Evolutionary conservation across 92 coral and sea anemone genomes (phyloP).

Genomic region (Blastomussa wellsi): DNA sequence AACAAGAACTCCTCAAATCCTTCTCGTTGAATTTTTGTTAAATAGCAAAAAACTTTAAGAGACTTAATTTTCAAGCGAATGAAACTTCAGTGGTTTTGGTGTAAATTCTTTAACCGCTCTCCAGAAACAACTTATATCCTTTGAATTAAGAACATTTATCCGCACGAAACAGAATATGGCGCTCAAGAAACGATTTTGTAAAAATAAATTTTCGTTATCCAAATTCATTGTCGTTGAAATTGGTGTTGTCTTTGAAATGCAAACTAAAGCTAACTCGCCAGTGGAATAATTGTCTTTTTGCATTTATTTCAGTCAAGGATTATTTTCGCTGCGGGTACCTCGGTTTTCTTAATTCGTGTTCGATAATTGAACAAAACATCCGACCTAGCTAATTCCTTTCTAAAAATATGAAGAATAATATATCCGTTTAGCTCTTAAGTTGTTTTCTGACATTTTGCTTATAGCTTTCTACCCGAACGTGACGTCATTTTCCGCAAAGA

Average conservation of each 20-base stretch:
- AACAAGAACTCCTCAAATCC: not conserved
- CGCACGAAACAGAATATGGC: not conserved
- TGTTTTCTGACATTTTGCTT: conserved; percentile 7
- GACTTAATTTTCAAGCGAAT: not conserved
- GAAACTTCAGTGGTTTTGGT: conserved; percentile 43
- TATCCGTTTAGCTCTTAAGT: conserved; percentile 44
- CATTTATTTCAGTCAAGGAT: conserved; percentile 42
- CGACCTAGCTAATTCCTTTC: conserved; percentile 34
- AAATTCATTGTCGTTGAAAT: not conserved
- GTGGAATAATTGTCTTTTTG: conserved; percentile 40
- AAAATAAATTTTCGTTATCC: not conserved
- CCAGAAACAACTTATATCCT: conserved; percentile 22
- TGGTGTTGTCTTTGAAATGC: conserved; percentile 26
- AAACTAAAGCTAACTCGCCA: conserved; percentile 16
- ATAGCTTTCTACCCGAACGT: not conserved
- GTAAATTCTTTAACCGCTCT: conserved; percentile 44
- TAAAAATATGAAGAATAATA: conserved; percentile 28
- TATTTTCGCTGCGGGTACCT: conserved; percentile 45
- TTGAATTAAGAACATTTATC: conserved; percentile 19
- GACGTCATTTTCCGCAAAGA: conserved; percentile 34
- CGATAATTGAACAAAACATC: conserved; percentile 47
- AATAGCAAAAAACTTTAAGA: not conserved
- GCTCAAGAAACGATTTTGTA: not conserved
- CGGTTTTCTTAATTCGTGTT: conserved; percentile 40
- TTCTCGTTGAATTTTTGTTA: conserved; percentile 6